These are phyloP conservation scores for Diaphora mendica DNA, from an alignment of 2,888 invertebrate genomes.

Conservation along the genomic window DNA sequence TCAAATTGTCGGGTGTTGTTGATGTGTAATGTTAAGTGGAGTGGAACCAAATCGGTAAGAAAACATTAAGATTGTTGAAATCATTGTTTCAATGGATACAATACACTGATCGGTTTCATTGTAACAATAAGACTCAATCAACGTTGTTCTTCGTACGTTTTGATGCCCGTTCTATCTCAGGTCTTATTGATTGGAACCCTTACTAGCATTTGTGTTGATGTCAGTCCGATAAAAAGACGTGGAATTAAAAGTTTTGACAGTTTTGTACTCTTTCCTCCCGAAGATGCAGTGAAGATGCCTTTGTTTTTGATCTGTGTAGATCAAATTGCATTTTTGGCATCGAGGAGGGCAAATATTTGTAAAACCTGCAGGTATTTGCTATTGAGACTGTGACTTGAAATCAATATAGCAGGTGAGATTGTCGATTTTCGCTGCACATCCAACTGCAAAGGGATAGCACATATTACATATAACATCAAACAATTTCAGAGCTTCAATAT, in stretches of 20 bases:
- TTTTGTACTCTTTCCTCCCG: background rate
- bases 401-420: background rate
- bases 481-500: background rate
- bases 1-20: background rate
- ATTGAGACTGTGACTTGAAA: background rate
- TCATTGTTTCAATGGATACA: constrained; percentile 45
- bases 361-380: background rate
- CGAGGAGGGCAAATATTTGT: background rate
- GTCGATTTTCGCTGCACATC: background rate
- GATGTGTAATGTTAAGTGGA: background rate
- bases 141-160: constrained; percentile 49
- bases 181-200: constrained; percentile 51
- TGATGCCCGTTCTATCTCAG: constrained; percentile 39
- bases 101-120: constrained; percentile 51
- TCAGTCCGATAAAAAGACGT: background rate
- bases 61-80: constrained; percentile 8
- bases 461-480: background rate
- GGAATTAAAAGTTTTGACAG: background rate
- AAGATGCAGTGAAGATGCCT: constrained; percentile 7
- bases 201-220: constrained; percentile 25
- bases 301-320: constrained; percentile 4
- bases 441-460: background rate
- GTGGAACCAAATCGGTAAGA: background rate
- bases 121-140: constrained; percentile 58
- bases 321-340: background rate